Evolutionary conservation across 2,113 vertebrate genomes (phyloP).

Genomic region (Sitta europaea): DNA sequence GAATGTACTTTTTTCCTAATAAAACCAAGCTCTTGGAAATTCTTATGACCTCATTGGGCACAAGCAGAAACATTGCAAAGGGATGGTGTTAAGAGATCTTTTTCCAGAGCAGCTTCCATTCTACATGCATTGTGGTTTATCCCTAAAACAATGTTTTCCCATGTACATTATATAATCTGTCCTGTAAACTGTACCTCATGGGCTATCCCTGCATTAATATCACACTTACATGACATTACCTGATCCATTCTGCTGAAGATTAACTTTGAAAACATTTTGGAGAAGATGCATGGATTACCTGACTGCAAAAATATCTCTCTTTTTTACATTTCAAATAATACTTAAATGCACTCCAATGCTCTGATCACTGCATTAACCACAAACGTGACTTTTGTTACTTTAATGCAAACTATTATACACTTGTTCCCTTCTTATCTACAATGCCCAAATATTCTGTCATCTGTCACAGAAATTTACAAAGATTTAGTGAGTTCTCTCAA

Average conservation of each 20-base stretch:
- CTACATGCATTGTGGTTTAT: background rate
- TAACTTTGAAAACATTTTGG: background rate
- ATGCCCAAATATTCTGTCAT: background rate
- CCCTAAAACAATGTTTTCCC: background rate
- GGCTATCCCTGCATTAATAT: background rate
- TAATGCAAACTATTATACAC: background rate
- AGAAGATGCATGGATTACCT: background rate
- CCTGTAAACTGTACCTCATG: background rate
- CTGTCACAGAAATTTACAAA: background rate
- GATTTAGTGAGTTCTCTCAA: background rate
- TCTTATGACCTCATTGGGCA: background rate
- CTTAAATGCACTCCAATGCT: background rate
- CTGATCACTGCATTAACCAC: background rate
- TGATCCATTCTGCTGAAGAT: background rate
- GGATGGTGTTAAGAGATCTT: accelerated
- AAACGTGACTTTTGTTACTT: background rate
- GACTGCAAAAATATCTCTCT: background rate
- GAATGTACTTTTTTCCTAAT: background rate
- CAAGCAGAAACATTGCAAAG: background rate
- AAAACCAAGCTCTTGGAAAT: background rate
- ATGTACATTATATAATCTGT: background rate
- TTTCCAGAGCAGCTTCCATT: background rate
- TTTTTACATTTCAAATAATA: background rate
- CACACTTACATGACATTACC: accelerated
- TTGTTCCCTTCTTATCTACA: background rate